Conservation (phyloP, 2,888 invertebrate genomes). For the Aphidius colemani region DNA sequence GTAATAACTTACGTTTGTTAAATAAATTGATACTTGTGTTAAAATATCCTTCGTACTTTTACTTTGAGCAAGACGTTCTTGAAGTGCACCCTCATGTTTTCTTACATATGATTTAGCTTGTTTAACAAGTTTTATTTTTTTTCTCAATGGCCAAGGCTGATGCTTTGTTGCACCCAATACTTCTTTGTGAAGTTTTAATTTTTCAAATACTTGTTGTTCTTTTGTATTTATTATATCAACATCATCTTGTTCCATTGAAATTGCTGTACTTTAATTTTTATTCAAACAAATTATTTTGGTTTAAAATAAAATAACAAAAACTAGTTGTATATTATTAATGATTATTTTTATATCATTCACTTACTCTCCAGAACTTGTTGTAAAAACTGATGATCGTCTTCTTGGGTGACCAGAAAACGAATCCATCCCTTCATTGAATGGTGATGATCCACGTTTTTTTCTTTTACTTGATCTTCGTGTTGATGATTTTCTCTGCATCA, state of each 20-base stretch:
- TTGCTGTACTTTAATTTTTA: constrained; percentile 67
- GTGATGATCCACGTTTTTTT: constrained; percentile 65
- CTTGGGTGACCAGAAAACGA: constrained; percentile 59
- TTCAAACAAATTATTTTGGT: not conserved
- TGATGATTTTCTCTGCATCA: constrained; percentile 79
- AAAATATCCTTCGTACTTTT: constrained; percentile 84
- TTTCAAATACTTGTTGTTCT: constrained; percentile 89
- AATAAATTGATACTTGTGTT: constrained; percentile 80
- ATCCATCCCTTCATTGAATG: constrained; percentile 63
- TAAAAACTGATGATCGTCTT: constrained; percentile 76
- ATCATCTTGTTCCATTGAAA: constrained; percentile 78
- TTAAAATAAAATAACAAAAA: constrained; percentile 10
- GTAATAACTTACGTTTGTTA: constrained; percentile 72
- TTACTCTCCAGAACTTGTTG: constrained; percentile 86
- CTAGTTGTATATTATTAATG: too few relatives aligned
- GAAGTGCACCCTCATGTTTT: constrained; percentile 86
- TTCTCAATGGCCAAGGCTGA: constrained; percentile 82
- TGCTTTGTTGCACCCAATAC: constrained; percentile 84
- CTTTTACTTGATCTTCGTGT: constrained; percentile 72
- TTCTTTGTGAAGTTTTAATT: constrained; percentile 88
- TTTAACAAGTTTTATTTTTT: constrained; percentile 80
- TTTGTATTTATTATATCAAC: constrained; percentile 63
- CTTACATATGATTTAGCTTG: constrained; percentile 87
- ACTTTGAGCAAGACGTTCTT: constrained; percentile 87
- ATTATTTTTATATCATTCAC: constrained; percentile 48